Percentiles rank a stretch among this genome's conserved stretches.
These are phyloP conservation scores for Muscicapa comitata DNA, from an alignment of 2,797 vertebrate species.

Conservation along the genomic window DNA sequence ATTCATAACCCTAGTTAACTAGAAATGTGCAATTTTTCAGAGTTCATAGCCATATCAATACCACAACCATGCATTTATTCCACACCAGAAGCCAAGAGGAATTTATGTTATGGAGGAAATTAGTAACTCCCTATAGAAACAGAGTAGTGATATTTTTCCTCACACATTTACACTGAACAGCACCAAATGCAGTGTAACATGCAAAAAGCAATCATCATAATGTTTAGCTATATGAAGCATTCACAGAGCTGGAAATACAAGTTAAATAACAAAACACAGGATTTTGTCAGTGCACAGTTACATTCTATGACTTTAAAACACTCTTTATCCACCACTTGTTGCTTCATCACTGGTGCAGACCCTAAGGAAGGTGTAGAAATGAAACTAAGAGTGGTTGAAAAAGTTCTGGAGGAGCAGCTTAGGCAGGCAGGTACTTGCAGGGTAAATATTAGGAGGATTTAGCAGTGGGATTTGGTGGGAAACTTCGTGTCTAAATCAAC, in stretches of 20 bases:
- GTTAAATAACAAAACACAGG: background rate
- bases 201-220: background rate
- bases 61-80: background rate
- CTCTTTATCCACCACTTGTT: background rate
- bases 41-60: background rate
- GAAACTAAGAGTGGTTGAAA: background rate
- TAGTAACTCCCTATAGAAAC: background rate
- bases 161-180: background rate
- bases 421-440: background rate
- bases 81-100: background rate
- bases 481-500: background rate
- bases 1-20: background rate
- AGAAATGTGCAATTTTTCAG: background rate
- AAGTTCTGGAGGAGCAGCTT: background rate
- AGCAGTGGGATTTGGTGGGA: background rate
- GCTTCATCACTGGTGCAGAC: rapidly evolving
- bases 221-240: background rate
- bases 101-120: background rate
- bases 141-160: background rate
- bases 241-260: background rate
- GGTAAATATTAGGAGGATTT: background rate
- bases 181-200: background rate
- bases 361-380: background rate
- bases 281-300: background rate
- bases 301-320: background rate